A percentile compares a stretch with the other conserved stretches of the same genome.
Evolutionary conservation across 2,797 vertebrate genomes (phyloP).

Genomic region (Catharus ustulatus): DNA sequence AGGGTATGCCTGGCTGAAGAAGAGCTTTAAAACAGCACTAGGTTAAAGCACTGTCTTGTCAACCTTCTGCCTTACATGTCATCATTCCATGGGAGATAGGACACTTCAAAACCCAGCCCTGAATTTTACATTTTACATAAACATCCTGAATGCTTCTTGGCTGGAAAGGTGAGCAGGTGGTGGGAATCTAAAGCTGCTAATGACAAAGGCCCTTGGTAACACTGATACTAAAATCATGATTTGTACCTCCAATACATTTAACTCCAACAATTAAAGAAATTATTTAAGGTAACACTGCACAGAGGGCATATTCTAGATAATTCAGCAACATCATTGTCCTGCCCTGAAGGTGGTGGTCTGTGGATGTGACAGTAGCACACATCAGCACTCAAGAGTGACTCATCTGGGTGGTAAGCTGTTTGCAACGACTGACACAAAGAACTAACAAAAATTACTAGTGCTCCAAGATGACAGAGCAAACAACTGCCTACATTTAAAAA

Average conservation of each 20-base stretch:
- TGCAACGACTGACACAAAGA: background rate
- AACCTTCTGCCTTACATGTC: background rate
- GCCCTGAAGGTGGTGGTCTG: background rate
- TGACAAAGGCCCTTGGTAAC: background rate
- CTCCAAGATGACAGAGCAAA: background rate
- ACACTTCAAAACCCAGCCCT: background rate
- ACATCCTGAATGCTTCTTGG: background rate
- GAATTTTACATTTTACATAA: background rate
- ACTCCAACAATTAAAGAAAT: background rate
- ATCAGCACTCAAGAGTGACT: background rate
- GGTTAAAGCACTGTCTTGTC: background rate
- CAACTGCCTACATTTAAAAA: background rate
- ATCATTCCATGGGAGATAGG: rapidly evolving
- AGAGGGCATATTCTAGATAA: background rate
- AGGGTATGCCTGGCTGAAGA: background rate
- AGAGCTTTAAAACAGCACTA: background rate
- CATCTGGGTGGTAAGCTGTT: background rate
- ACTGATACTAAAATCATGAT: background rate
- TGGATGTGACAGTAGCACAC: background rate
- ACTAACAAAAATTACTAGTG: background rate
- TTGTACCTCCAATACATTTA: background rate
- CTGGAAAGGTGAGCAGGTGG: background rate
- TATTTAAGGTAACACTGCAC: background rate
- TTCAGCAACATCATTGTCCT: background rate
- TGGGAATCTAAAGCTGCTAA: background rate